Base-by-base conservation (phyloP, 2,888 invertebrate genomes). In the Sinodicranocentrus sp. region DNA sequence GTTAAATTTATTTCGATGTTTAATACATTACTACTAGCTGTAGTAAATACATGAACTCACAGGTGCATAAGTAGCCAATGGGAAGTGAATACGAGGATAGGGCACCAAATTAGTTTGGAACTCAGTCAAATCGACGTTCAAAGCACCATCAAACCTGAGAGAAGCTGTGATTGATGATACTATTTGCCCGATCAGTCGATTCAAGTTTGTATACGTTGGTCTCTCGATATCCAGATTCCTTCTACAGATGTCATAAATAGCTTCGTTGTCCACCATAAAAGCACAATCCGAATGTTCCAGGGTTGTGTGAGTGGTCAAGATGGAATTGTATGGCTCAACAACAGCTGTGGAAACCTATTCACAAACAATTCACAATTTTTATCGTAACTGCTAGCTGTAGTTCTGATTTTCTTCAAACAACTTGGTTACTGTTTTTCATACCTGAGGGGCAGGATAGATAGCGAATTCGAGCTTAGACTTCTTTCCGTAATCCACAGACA, bases 221-320 rank as follows among this genome's bases (percentile, higher is more conserved):
- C 98, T 94, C 90, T 97, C 97, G 90, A 98, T 97, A 92, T 97
- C 97, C 90, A 98, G 92, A 91, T 98, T 98, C 70, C 92, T 90
- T 33, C 92, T 90, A 89, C 93, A 93, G 85, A 92, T 92, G 86
- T 93, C 92, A 88, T 92, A 92, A 86, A 93, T 89, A 68, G 98
- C 97, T 90, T 98, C 97, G 89, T 98, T 98, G 92, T 98, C 97
- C 25, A 97, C 96, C 98, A 98, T 98, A 92, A 98, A 98, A 68
- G 97, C 97, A 91, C 97, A 98, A 92, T 97, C 97, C 0, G 97
- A 97, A 91, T 63, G 95, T 95, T 97, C 88, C 87, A 92, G 89
- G 83, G 98, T 98, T 23, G 96, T 95, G 91, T 98, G 97, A 0
- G 98, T 97, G 59, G 97, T 96, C 83, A 98, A 91, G 76, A 97